Evolutionary conservation across 2,797 vertebrate genomes (phyloP), one percentile per base, ranked within the genome.

Genomic region (Spheniscus humboldti): DNA sequence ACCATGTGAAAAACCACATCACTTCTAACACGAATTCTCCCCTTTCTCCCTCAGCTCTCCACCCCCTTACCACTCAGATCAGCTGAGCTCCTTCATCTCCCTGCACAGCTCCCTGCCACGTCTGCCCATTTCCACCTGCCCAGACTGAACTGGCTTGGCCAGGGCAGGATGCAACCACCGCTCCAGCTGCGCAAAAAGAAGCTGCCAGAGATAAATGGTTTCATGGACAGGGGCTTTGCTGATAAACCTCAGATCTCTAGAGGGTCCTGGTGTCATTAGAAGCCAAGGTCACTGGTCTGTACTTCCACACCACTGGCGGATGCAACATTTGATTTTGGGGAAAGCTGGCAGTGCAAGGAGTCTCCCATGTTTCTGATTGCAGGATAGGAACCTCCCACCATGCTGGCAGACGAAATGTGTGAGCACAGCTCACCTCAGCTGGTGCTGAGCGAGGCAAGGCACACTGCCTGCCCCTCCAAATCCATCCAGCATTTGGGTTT

Each of bases 11-110:
- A 63, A 79, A 30, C 43, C 23, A 11, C 19, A 33, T 28, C 23
- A 8, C 43, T 68, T 87, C 48, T 68, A 48, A 33, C 31, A 18
- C 13, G 30, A 8, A 1, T 47, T 80, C 23, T 68, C 45, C 22
- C 18, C 25, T 81, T 73, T 64, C 28, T 39, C 63, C 17, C 64
- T 55, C 45, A 33, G 31, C 53, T 79, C 37, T 72, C 56, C 2
- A 37, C 3, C 33, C 15, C 11, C 1, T 11, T 9, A 13, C 35
- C 7, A 3, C 31, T n/a, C 1, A 0, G 28, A 23, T 4, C 2
- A 1, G 11, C 81, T 48, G 53, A 72, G n/a, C 53, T 72, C 59
- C 30, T 37, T 1, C 11, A 3, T 16, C 33, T 77, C 6, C 19
- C 48, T 27, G 53, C 48, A 35, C 18, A 30, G 47, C 12, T 71